Conservation (phyloP, 2,888 invertebrate genomes). For the Eudasyphora cyanicolor region DNA sequence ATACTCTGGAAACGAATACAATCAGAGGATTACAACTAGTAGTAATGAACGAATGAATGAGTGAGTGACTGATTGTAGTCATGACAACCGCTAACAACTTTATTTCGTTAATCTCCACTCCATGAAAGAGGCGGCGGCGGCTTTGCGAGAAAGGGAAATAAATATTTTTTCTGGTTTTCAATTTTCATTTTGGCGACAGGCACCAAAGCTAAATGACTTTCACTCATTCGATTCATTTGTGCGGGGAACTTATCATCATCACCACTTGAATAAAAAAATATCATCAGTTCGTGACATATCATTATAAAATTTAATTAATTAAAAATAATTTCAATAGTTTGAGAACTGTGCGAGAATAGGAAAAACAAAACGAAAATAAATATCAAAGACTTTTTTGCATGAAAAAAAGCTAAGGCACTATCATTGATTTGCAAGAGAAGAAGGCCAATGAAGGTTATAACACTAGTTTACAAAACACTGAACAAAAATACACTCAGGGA, state of each 20-base stretch:
- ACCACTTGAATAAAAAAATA: neutral
- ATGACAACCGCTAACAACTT: neutral
- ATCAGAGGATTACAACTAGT: too few relatives aligned
- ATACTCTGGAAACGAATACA: too few relatives aligned
- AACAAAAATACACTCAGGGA: too few relatives aligned
- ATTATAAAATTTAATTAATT: slow-evolving; percentile 40
- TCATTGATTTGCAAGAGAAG: slow-evolving; percentile 7
- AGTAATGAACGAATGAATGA: too few relatives aligned
- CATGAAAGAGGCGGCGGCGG: too few relatives aligned
- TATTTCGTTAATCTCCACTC: neutral
- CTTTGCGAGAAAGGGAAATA: too few relatives aligned
- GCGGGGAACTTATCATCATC: slow-evolving; percentile 8
- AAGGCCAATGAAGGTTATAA: neutral
- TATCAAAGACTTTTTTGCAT: slow-evolving; percentile 3
- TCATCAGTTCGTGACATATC: slow-evolving; percentile 50
- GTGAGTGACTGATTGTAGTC: neutral
- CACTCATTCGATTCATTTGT: too few relatives aligned
- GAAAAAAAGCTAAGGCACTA: neutral
- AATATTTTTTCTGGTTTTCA: neutral
- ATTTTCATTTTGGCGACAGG: neutral
- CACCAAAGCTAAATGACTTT: neutral
- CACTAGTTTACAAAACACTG: too few relatives aligned
- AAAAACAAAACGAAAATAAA: neutral
- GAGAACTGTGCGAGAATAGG: neutral
- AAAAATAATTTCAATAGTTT: slow-evolving; percentile 16